phyloP scores from a whole-genome alignment of 1,140 invertebrate genomes.

The Steinernema feltiae region DNA sequence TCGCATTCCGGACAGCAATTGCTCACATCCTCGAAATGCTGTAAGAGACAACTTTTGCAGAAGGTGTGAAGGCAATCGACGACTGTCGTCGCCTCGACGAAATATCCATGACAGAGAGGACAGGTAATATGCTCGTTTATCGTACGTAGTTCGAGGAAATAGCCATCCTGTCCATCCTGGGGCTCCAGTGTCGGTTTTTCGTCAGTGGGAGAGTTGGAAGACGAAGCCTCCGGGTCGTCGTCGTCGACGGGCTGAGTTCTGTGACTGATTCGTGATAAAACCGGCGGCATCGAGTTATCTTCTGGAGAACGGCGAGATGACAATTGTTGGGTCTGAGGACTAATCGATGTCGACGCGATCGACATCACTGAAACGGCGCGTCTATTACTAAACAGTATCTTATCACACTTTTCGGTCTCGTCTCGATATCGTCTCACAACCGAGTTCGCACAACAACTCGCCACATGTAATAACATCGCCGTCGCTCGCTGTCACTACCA shows the following conservation, averaged over 20 bases:
- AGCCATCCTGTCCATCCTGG: not conserved
- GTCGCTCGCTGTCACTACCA: not conserved
- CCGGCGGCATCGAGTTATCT: not conserved
- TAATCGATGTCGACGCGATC: not conserved
- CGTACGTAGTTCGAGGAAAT: not conserved
- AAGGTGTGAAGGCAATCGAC: slow-evolving; percentile 63
- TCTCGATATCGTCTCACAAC: not conserved
- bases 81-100: slow-evolving; percentile 62
- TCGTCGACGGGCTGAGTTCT: not conserved
- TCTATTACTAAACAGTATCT: not conserved
- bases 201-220: not conserved
- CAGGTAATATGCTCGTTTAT: not conserved
- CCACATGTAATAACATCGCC: not conserved
- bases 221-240: not conserved
- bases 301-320: not conserved
- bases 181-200: not conserved
- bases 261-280: not conserved
- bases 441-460: not conserved
- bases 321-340: not conserved
- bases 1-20: slow-evolving; percentile 61
- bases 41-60: slow-evolving; percentile 62
- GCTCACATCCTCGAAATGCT: slow-evolving; percentile 58
- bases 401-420: too few relatives aligned
- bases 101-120: slow-evolving; percentile 56
- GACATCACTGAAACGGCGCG: not conserved